Evolutionary conservation across 2,113 vertebrate genomes (phyloP).

Genomic region (Tachycineta bicolor): DNA sequence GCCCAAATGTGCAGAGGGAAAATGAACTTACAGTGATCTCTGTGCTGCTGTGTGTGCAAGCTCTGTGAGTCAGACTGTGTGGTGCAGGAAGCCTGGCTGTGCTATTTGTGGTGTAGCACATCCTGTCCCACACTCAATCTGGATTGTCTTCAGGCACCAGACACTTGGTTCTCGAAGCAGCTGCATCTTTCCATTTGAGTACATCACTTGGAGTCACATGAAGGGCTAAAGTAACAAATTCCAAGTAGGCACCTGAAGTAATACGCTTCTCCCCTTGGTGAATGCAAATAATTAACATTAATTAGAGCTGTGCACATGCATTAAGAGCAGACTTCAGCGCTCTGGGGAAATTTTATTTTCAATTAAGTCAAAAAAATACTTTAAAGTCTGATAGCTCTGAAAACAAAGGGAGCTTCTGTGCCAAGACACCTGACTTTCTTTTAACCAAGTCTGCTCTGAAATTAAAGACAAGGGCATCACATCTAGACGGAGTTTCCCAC

Average conservation of each 20-base stretch:
- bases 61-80: neutral
- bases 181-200: neutral
- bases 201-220: neutral
- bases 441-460: conserved; percentile 52
- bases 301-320: conserved; percentile 33
- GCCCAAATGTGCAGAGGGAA: neutral
- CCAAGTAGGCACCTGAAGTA: conserved; percentile 25
- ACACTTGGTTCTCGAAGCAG: neutral
- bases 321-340: conserved; percentile 32
- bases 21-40: neutral
- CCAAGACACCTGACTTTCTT: neutral
- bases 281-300: conserved; percentile 58
- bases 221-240: neutral
- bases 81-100: neutral
- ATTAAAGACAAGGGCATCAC: neutral
- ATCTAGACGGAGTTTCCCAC: neutral
- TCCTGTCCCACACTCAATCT: neutral
- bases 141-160: neutral
- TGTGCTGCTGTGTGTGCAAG: neutral
- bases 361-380: conserved; percentile 52
- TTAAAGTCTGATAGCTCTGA: conserved; percentile 27
- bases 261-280: neutral
- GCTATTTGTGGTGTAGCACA: neutral
- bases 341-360: conserved; percentile 62
- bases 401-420: conserved; percentile 12